Evolutionary conservation across 2,888 invertebrate species (phyloP), one percentile per base, ranked within the genome.

Genomic region (Oscheius sp.): DNA sequence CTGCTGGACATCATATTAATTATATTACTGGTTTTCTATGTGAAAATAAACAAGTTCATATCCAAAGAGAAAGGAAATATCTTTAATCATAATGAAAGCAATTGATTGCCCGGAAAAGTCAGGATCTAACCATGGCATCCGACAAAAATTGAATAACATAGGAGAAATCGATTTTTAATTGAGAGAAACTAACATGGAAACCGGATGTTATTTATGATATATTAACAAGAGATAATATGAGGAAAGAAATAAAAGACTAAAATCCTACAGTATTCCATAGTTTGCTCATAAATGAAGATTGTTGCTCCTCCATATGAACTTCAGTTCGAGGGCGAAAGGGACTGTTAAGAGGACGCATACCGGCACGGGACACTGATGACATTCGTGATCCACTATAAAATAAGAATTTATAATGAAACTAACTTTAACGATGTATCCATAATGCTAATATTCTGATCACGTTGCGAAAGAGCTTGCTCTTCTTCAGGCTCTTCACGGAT

Each of bases 331-430:
- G 41, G 44, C 44, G 44, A 30, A 59, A 44, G n/a, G 59, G 44
- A 30, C 61, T 49, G 32, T 67, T 69, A 41, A 82, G 70, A 20
- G 77, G 72, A 17, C 82, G 72, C 80, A 82, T 81, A 51, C 81
- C 80, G 54, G 74, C 69, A 20, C 80, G 72, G 30, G 80, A 78
- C 4, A 69, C 59, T 2, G 69, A 68, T 2, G 73, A 73, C 44
- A 74, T 62, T 8, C 76, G 72, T 41, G 76, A 76, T 38, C 64
- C 64, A 30, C 76, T 76, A 61, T 28, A 75, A 14, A 51, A 12
- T 5, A 47, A 47, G 12, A 5, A 33, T 30, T 20, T 3, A 3
- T 30, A 30, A 32, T n/a, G 3, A 9, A 8, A 36, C 51, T 56
- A 33, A 67, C 67, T 67, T 67, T 33, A 67, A 12, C 2, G 67